Percentiles rank a stretch among this genome's conserved stretches.
Conservation (phyloP, 92 coral and sea anemone genomes). For the Porites evermanni region DNA sequence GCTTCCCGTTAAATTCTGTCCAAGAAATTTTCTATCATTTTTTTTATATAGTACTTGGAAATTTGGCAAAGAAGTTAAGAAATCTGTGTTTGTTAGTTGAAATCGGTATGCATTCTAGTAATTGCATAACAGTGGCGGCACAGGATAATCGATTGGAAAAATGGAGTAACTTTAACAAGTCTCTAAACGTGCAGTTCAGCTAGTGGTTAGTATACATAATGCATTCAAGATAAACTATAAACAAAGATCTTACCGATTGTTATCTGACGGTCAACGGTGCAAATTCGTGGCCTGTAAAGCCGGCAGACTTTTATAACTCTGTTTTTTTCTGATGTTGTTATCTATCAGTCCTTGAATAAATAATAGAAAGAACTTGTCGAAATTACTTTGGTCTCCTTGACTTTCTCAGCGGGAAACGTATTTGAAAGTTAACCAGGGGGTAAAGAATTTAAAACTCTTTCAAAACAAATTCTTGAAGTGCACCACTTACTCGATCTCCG, state of each 20-base stretch:
- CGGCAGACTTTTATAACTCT: background rate
- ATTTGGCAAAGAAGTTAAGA: no score
- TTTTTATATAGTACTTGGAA: no score
- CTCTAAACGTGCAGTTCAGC: background rate
- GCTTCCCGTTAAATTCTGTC: no score
- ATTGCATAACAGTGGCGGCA: background rate
- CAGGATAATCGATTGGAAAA: background rate
- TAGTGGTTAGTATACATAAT: background rate
- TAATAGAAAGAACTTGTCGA: constrained; percentile 5
- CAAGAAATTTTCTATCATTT: no score
- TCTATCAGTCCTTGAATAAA: background rate
- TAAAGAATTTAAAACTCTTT: constrained; percentile 40
- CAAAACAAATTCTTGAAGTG: constrained; percentile 14
- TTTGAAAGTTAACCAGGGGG: constrained; percentile 19
- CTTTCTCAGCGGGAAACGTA: constrained; percentile 20
- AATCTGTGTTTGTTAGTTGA: no score
- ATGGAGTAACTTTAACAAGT: background rate
- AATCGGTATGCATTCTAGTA: no score
- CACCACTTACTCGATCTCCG: background rate
- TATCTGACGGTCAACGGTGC: no score
- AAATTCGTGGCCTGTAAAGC: no score
- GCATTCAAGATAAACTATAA: no score
- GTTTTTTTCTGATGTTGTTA: background rate
- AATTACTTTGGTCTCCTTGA: constrained; percentile 24
- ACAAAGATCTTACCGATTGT: no score